A percentile compares a stretch with the other conserved stretches of the same genome.
These are phyloP conservation scores for Clarias magur DNA, from an alignment of 2,113 vertebrate genomes.

Conservation along the genomic window DNA sequence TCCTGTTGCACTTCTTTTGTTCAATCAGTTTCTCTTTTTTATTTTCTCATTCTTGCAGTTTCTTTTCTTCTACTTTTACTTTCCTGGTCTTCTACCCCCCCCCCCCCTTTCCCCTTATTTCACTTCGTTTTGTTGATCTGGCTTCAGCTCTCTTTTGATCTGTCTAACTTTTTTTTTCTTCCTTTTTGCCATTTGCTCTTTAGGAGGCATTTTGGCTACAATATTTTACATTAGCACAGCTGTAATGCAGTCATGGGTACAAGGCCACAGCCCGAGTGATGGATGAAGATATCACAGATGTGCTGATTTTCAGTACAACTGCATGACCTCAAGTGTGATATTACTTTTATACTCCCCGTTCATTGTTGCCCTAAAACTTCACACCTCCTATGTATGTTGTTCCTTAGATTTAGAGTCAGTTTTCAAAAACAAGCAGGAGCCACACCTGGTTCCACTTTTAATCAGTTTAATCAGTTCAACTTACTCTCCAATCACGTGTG, in stretches of 20 bases:
- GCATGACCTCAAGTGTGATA: too few relatives aligned
- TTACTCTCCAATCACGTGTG: too few relatives aligned
- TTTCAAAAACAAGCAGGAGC: too few relatives aligned
- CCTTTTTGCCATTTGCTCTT: not conserved
- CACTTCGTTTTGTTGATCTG: not conserved
- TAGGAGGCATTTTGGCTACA: too few relatives aligned
- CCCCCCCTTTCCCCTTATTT: not conserved
- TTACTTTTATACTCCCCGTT: too few relatives aligned
- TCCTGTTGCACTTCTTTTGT: not conserved
- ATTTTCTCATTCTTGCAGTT: not conserved
- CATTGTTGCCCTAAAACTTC: not conserved
- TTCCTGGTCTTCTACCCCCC: not conserved
- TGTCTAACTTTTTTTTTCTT: not conserved
- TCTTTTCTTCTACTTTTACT: not conserved
- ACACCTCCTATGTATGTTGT: not conserved
- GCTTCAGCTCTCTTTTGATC: not conserved
- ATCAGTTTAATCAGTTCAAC: too few relatives aligned
- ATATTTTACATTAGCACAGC: too few relatives aligned
- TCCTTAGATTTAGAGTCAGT: not conserved
- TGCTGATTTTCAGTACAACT: too few relatives aligned
- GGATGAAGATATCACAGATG: too few relatives aligned
- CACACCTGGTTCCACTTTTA: too few relatives aligned
- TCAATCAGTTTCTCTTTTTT: not conserved
- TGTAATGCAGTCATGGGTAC: too few relatives aligned
- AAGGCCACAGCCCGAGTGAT: too few relatives aligned